Evolutionary conservation across 2,113 vertebrate genomes (phyloP).

Genomic region (Oxyruncus cristatus): DNA sequence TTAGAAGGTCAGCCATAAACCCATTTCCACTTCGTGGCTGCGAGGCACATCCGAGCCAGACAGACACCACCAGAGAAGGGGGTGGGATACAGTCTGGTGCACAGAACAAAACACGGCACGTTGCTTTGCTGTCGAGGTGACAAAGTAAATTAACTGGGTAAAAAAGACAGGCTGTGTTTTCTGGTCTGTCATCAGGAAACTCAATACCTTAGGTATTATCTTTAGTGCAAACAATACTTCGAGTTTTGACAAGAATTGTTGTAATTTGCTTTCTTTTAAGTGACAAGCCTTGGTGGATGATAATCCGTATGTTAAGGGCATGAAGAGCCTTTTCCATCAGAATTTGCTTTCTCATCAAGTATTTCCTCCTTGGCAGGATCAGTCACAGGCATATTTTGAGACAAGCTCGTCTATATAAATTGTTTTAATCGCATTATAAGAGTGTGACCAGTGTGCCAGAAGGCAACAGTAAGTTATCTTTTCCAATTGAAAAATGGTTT

Average conservation of each 20-base stretch:
- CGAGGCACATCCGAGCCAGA: background rate
- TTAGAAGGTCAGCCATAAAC: background rate
- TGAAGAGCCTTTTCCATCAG: background rate
- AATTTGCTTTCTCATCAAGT: background rate
- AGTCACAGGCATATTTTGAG: background rate
- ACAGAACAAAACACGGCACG: background rate
- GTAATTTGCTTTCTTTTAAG: background rate
- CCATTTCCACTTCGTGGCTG: background rate
- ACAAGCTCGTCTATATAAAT: background rate
- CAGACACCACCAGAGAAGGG: background rate
- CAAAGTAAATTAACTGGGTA: background rate
- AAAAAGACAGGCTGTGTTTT: background rate
- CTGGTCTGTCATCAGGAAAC: background rate
- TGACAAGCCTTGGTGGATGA: background rate
- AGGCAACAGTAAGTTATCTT: background rate
- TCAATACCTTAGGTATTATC: background rate
- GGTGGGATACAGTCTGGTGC: background rate
- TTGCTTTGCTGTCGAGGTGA: background rate
- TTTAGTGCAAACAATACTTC: background rate
- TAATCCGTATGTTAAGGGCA: background rate
- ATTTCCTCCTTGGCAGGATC: background rate
- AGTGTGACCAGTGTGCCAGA: background rate
- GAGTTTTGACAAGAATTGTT: background rate
- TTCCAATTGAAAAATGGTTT: background rate
- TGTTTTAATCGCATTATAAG: background rate